Evolutionary conservation across 30 jellyfish, hydroid and myxozoan genomes (phyloP).

Genomic region (Aurelia sp.): DNA sequence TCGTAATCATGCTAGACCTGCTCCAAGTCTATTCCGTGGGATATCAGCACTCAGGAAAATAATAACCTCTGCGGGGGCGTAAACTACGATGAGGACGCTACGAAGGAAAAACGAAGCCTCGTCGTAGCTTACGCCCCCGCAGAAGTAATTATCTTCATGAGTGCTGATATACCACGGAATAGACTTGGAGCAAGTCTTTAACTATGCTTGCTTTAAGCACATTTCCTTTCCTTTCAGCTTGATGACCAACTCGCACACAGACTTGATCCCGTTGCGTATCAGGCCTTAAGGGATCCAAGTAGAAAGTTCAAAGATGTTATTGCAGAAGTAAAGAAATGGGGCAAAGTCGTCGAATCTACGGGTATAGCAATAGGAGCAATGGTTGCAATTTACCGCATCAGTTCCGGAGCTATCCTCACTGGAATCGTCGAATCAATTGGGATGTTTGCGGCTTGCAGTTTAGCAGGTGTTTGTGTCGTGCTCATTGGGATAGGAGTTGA

Average conservation of each 20-base stretch:
- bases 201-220: neutral
- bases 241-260: neutral
- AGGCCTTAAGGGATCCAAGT: slow-evolving; percentile 11
- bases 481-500: neutral
- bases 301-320: slow-evolving; percentile 1
- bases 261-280: slow-evolving; percentile 11
- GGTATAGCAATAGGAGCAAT: slow-evolving; percentile 4
- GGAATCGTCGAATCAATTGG: neutral
- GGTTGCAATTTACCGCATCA: slow-evolving; percentile 1
- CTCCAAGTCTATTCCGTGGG: too few species aligned
- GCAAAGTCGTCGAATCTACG: neutral
- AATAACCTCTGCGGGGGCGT: too few species aligned
- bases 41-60: too few species aligned
- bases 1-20: too few species aligned
- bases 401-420: slow-evolving; percentile 12
- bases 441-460: neutral
- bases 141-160: too few species aligned
- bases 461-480: slow-evolving; percentile 22
- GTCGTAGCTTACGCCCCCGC: too few species aligned
- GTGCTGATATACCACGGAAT: too few species aligned
- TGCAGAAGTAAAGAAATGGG: slow-evolving; percentile 4
- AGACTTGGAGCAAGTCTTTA: too few species aligned
- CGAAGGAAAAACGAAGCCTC: too few species aligned
- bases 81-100: too few species aligned
- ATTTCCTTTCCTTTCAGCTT: slow-evolving; percentile 2